These are phyloP conservation scores for human (Homo sapiens) DNA, from an alignment of 2,113 vertebrate genomes.

Conservation along the genomic window GRCh38 chr2:221635001-221635500, in stretches of 20 bases:
- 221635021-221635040: neutral
- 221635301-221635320: neutral
- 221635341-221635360: no score
- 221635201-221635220: conserved; percentile 66
- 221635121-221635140: neutral
- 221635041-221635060: neutral
- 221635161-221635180: conserved; percentile 35
- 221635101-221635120: conserved; percentile 24
- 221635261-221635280: conserved; percentile 12
- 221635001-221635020: neutral
- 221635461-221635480: no score
- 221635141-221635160: conserved; percentile 31
- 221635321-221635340: no score
- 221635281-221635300: conserved; percentile 36
- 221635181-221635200: conserved; percentile 46
- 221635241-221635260: conserved; percentile 54
- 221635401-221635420: no score
- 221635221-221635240: conserved; percentile 62
- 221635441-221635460: no score
- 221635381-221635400: no score
- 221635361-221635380: no score
- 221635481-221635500: no score
- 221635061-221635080: neutral
- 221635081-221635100: neutral
- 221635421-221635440: no score